These are phyloP conservation scores for Pseudachorutes palmiensis DNA, from an alignment of 1,140 invertebrate species.

Conservation along the genomic window DNA sequence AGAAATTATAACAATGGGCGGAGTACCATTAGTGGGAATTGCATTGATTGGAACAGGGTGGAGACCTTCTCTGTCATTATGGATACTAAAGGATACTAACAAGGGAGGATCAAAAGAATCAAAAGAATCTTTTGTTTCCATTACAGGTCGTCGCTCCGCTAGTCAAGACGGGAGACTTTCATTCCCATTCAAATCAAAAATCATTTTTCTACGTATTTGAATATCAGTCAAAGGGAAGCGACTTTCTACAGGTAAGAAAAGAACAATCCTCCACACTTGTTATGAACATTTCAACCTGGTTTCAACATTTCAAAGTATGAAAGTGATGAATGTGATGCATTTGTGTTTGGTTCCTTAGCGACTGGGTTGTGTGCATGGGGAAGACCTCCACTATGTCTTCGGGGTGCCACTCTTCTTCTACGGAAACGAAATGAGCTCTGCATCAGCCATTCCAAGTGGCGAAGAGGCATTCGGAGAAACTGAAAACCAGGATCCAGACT, in stretches of 20 bases:
- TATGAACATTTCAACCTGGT: neutral
- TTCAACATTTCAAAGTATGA: neutral
- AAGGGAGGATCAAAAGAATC: too few species aligned
- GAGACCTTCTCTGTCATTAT: too few species aligned
- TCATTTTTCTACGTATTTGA: slow-evolving; percentile 89
- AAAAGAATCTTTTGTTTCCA: too few species aligned
- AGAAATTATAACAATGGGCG: too few species aligned
- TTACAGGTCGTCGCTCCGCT: slow-evolving; percentile 84
- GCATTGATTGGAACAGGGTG: too few species aligned
- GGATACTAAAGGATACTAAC: too few species aligned
- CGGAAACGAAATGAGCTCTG: slow-evolving; percentile 6
- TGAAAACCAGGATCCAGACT: slow-evolving; percentile 4
- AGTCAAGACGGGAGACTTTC: slow-evolving; percentile 81
- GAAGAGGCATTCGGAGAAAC: slow-evolving; percentile 4
- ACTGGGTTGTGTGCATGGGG: slow-evolving; percentile 49
- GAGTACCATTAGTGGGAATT: too few species aligned
- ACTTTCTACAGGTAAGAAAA: slow-evolving; percentile 71
- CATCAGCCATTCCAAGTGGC: neutral
- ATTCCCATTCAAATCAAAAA: slow-evolving; percentile 55
- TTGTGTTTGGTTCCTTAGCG: slow-evolving; percentile 32
- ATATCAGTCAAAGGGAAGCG: slow-evolving; percentile 84
- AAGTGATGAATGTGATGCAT: too few species aligned
- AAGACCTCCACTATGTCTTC: slow-evolving; percentile 54
- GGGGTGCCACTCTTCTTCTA: slow-evolving; percentile 49
- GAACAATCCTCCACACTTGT: neutral